A percentile compares a stretch with the other conserved stretches of the same genome.
Evolutionary conservation across 2,888 invertebrate species (phyloP).

Genomic region (Unio pictorum): DNA sequence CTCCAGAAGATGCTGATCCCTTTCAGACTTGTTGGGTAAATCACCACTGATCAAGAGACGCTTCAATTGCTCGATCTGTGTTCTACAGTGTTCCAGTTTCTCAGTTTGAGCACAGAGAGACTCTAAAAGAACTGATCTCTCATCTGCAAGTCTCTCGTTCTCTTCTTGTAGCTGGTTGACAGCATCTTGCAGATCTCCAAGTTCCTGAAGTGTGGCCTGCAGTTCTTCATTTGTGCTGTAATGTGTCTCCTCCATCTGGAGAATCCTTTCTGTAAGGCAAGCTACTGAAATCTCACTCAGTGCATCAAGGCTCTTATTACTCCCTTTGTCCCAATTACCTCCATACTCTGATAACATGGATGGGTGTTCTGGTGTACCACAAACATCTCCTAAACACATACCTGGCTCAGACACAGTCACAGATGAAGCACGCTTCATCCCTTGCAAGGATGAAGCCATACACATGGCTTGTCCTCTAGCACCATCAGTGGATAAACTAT

Average conservation of each 20-base stretch:
- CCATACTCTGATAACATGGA: constrained; percentile 52
- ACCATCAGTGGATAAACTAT: constrained; percentile 60
- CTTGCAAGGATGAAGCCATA: constrained; percentile 8
- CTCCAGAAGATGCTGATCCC: constrained; percentile 81
- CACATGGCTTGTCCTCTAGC: constrained; percentile 6
- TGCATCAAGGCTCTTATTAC: constrained; percentile 80
- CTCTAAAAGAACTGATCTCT: constrained; percentile 90
- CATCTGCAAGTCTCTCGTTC: constrained; percentile 88
- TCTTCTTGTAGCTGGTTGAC: constrained; percentile 89
- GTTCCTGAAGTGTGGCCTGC: constrained; percentile 93
- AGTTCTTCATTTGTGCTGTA: constrained; percentile 74
- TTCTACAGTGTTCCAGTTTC: constrained; percentile 88
- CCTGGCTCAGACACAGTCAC: constrained; percentile 61
- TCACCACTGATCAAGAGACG: constrained; percentile 76
- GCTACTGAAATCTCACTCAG: constrained; percentile 90
- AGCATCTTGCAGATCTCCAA: constrained; percentile 90
- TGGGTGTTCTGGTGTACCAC: constrained; percentile 60
- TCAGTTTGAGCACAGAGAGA: constrained; percentile 93
- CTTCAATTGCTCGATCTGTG: constrained; percentile 88
- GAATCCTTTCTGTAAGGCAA: constrained; percentile 90
- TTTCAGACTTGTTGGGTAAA: constrained; percentile 69
- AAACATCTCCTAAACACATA: constrained; percentile 58
- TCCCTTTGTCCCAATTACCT: constrained; percentile 87
- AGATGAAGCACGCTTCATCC: constrained; percentile 47
- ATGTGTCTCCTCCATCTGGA: constrained; percentile 93